These are phyloP conservation scores for Notolepis coatsorum DNA, from an alignment of 2,797 vertebrate genomes.

Conservation along the genomic window DNA sequence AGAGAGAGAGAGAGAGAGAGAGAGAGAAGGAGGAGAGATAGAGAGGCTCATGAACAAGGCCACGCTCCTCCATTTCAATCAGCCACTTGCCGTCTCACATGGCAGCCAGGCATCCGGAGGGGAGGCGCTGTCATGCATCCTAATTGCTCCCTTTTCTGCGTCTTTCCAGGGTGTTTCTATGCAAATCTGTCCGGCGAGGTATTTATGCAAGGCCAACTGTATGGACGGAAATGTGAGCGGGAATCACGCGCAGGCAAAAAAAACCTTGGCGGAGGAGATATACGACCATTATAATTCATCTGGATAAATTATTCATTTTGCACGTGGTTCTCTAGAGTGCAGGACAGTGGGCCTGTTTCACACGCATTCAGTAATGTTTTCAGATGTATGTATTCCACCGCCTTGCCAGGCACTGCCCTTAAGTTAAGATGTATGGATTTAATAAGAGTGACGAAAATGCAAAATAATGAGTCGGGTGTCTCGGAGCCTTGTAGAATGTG, in stretches of 20 bases:
- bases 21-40: conserved; percentile 24
- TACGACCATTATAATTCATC: conserved; percentile 70
- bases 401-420: conserved; percentile 50
- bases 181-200: conserved; percentile 75
- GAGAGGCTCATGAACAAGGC: conserved; percentile 64
- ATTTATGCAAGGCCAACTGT: conserved; percentile 71
- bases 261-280: conserved; percentile 64
- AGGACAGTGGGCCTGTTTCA: conserved; percentile 49
- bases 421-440: conserved; percentile 75
- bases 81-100: conserved; percentile 72
- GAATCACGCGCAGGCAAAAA: conserved; percentile 65
- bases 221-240: conserved; percentile 64
- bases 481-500: conserved; percentile 37
- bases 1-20: not conserved
- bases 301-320: conserved; percentile 79
- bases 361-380: conserved; percentile 60
- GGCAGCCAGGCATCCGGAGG: conserved; percentile 72
- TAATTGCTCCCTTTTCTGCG: conserved; percentile 78
- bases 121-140: conserved; percentile 74
- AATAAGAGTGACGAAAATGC: conserved; percentile 76
- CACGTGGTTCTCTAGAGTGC: conserved; percentile 67
- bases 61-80: conserved; percentile 79
- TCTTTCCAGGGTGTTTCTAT: conserved; percentile 75
- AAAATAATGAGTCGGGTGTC: conserved; percentile 69
- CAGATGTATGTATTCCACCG: conserved; percentile 68